phyloP scores from a whole-genome alignment of 2,113 vertebrate species.

The Neodon shergylaensis region DNA sequence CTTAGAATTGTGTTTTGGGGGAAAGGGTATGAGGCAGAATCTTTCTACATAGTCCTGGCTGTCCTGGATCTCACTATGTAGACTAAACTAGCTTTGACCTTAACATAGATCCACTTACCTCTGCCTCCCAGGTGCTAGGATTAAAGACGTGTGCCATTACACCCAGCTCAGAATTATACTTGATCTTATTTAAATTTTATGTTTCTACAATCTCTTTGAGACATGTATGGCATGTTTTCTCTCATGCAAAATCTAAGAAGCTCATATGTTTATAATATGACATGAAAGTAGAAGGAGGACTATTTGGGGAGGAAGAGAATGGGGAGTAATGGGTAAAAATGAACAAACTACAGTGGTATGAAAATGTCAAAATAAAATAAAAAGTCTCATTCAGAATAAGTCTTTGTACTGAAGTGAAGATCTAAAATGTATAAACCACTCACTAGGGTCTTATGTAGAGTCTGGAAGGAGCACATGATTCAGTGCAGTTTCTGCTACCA shows the following conservation, averaged over 20 bases:
- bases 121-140: not conserved
- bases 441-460: not conserved
- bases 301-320: not conserved
- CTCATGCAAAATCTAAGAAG: not conserved
- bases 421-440: slow-evolving; percentile 9
- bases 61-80: not conserved
- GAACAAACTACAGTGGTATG: not conserved
- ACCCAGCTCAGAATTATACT: slow-evolving; percentile 14
- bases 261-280: not conserved
- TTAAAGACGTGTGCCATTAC: not conserved
- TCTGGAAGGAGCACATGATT: not conserved
- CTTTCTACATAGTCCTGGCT: not conserved
- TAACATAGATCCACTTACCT: not conserved
- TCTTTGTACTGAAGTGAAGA: not conserved
- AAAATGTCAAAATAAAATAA: not conserved
- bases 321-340: no score
- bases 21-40: not conserved
- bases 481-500: not conserved
- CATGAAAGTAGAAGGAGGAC: not conserved
- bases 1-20: not conserved
- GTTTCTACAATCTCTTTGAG: slow-evolving; percentile 20
- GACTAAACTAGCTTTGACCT: not conserved
- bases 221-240: not conserved
- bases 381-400: slow-evolving; percentile 15
- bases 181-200: slow-evolving; percentile 40